A percentile compares a stretch with the other conserved stretches of the same genome.
phyloP scores from a whole-genome alignment of 2,113 vertebrate genomes.

The Embiotoca jacksoni region DNA sequence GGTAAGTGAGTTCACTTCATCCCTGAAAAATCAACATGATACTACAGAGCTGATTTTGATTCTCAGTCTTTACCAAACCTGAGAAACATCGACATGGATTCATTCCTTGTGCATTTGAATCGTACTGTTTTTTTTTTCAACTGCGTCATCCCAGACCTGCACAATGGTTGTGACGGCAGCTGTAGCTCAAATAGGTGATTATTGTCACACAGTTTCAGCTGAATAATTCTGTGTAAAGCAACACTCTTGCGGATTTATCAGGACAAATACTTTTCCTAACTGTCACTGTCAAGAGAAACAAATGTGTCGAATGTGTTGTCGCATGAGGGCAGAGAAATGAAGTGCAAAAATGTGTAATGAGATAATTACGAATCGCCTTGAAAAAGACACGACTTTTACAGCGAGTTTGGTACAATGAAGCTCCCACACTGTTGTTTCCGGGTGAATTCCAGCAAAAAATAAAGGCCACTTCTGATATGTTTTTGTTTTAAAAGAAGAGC shows the following conservation, averaged over 20 bases:
- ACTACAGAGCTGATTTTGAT: no score
- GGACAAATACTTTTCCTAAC: background rate
- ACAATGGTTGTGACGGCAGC: background rate
- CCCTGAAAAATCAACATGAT: no score
- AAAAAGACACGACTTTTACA: slow-evolving; percentile 21
- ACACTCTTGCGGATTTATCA: background rate
- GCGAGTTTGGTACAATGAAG: slow-evolving; percentile 6
- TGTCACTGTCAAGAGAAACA: background rate
- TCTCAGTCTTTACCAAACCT: no score
- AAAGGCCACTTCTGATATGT: background rate
- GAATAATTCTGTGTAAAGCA: background rate
- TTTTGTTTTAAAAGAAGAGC: background rate
- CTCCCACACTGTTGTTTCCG: slow-evolving; percentile 4
- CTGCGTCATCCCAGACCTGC: no score
- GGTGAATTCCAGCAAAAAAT: slow-evolving; percentile 25
- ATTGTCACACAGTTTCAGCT: background rate
- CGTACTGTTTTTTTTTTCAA: background rate
- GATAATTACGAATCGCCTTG: background rate
- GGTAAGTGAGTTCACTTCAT: no score
- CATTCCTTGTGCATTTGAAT: background rate
- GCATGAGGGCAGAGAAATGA: background rate
- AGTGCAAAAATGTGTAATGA: slow-evolving; percentile 7
- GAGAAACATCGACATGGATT: background rate
- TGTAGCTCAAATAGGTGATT: background rate
- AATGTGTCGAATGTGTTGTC: background rate